phyloP scores from a whole-genome alignment of 92 coral and sea anemone genomes.

The Epizoanthus illoricatus region DNA sequence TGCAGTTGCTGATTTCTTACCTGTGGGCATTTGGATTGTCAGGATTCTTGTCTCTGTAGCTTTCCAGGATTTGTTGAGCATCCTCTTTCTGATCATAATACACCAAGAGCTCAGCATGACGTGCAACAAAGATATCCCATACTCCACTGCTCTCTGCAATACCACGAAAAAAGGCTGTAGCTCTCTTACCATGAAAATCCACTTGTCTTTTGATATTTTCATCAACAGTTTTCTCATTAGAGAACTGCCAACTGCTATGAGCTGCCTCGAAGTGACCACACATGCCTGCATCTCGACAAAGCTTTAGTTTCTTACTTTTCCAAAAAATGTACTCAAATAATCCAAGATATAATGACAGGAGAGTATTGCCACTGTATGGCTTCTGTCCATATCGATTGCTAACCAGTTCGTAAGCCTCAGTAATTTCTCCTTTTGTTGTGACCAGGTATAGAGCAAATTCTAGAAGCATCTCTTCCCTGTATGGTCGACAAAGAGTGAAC shows the following conservation, averaged over 20 bases:
- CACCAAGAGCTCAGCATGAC: conserved; percentile 68
- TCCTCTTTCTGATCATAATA: conserved; percentile 49
- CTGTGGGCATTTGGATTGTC: conserved; percentile 94
- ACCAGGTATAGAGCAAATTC: conserved; percentile 79
- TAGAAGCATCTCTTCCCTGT: conserved; percentile 69
- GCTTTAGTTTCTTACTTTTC: conserved; percentile 53
- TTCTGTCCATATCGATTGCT: conserved; percentile 57
- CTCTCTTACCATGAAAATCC: conserved; percentile 67
- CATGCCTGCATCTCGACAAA: not conserved
- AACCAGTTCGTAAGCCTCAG: conserved; percentile 79
- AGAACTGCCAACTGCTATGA: not conserved
- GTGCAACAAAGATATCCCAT: conserved; percentile 82
- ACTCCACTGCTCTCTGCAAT: conserved; percentile 69
- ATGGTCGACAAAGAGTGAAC: conserved; percentile 72
- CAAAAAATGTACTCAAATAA: conserved; percentile 72
- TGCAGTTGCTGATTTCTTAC: conserved; percentile 33
- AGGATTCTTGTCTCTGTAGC: conserved; percentile 74
- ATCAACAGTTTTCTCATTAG: not conserved
- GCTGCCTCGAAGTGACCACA: not conserved
- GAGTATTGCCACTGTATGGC: conserved; percentile 50
- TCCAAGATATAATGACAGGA: conserved; percentile 74
- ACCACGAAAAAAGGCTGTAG: conserved; percentile 58
- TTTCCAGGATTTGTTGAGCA: conserved; percentile 55
- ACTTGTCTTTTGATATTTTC: conserved; percentile 43
- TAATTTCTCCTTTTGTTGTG: conserved; percentile 57